These are phyloP conservation scores for Thymelicus acteon DNA, from an alignment of 2,888 invertebrate genomes.

Conservation along the genomic window DNA sequence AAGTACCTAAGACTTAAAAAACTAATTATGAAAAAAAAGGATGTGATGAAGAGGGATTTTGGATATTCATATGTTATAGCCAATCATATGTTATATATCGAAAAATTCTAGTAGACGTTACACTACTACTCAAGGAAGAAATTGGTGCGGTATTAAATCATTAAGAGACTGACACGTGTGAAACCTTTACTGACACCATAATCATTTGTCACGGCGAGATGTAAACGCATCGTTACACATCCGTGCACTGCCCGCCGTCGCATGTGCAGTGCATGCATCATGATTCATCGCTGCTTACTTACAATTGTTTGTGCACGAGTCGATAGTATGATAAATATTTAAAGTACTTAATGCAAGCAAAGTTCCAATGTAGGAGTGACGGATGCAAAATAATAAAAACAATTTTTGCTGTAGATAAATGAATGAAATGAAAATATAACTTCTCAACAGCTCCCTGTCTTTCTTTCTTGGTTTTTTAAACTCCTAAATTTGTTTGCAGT, in stretches of 20 bases:
- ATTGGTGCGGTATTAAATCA: slow-evolving; percentile 3
- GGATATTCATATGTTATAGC: too few species aligned
- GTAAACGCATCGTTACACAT: slow-evolving; percentile 19
- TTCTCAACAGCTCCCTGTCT: too few species aligned
- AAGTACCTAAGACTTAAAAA: too few species aligned
- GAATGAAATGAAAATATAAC: too few species aligned
- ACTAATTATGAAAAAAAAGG: too few species aligned
- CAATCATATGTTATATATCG: neutral
- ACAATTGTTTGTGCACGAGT: slow-evolving; percentile 56
- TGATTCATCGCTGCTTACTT: slow-evolving; percentile 54
- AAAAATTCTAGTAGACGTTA: neutral
- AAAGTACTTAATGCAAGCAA: neutral
- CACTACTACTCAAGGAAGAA: neutral
- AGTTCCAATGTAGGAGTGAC: slow-evolving; percentile 27
- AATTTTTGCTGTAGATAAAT: too few species aligned
- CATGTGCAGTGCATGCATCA: slow-evolving; percentile 46
- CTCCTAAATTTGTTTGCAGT: too few species aligned
- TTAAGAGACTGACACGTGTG: slow-evolving; percentile 9
- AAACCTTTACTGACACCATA: slow-evolving; percentile 3
- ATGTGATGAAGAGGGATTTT: too few species aligned
- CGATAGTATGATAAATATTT: slow-evolving; percentile 24
- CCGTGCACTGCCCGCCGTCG: slow-evolving; percentile 21
- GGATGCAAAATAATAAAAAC: neutral
- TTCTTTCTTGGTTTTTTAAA: too few species aligned
- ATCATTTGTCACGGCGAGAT: slow-evolving; percentile 15